Evolutionary conservation across 2,113 vertebrate species (phyloP), one percentile per base, ranked within the genome.

Genomic region (Epinephelus cyanopodus): DNA sequence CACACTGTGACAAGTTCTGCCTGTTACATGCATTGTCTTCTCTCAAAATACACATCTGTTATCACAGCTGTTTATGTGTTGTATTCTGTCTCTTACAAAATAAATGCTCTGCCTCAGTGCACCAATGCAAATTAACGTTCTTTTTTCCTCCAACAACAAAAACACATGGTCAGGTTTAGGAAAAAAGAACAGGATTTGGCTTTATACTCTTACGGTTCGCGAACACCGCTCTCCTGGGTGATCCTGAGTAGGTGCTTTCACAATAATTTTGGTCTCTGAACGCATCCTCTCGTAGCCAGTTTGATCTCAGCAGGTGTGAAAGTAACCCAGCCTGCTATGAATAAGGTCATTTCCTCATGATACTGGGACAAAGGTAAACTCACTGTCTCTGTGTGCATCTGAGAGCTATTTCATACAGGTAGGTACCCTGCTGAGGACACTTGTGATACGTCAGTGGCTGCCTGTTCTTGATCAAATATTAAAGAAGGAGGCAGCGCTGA

Each of bases 391-490:
- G 25, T 50, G 37, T 50, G 37, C 79, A 45, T 69, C 79, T 52
- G 63, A 69, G 65, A 74, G 69, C 13, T 21, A 39, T 45, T 74
- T 82, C 29, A 33, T 78, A 12, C 29, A 1, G 0, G 69, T 60
- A 66, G 75, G 78, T 58, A 62, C 79, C 62, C 58, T 21, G 66
- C 23, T 54, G 83, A 81, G 74, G 85, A 74, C 74, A 67, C 76
- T 33, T 54, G 27, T 54, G 60, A 65, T 72, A 74, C 14, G 77
- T 85, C 78, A 80, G 60, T 7, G 19, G 81, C 77, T 79, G 82
- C 83, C 80, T 83, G 65, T 8, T 87, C 82, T 68, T 58, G 58
- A 92, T 92, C 70, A 92, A 93, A 92, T 93, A 92, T 92, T 90
- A 83, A 92, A 67, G 81, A 48, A 33, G 60, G 58, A 83, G 66